Evolutionary conservation across 2,797 vertebrate species (phyloP), one percentile per base, ranked within the genome.

Genomic region (Sebastes nivosus): DNA sequence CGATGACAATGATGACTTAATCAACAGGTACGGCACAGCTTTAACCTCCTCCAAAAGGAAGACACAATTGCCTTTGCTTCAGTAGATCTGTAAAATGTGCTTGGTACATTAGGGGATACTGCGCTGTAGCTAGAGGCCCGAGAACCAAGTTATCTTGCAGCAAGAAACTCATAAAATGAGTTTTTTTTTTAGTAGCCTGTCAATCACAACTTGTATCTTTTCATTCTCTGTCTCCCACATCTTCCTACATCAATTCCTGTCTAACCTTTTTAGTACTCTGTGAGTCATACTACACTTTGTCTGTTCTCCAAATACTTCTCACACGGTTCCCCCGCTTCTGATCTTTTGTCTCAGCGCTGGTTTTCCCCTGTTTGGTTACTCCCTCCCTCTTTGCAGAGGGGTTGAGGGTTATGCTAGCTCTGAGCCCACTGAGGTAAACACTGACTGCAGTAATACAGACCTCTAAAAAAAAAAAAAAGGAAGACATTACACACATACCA

Each of bases 1-100:
- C 0, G 98, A 99, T 6, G 98, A 98, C 89, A 98, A 99, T 0
- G 98, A 99, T 22, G 98, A 99, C 82, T 95, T 99, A 83, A 96
- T 99, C 89, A 98, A 97, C 95, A 99, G 97, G 99, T 99, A 92
- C 25, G 20, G 32, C 14, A 2, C 10, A 14, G 59, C 52, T 85
- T 68, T 67, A 73, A 46, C 77, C 16, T 55, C 46, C 18, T n/a
- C 6, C 18, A 63, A 38, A 14, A 38, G 32, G 36, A 67, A 61
- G 32, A 46, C n/a, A 29, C 20, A 63, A 22, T 68, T 72, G 24
- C 24, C 8, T 72, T 65, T 63, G 32, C 82, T 66, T 75, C 66
- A 80, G 55, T 65, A 68, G 24, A 74, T 82, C 55, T 73, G 22
- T 77, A 69, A 27, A 13, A 29, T 63, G 18, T 74, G 70, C 52